Base-by-base conservation (phyloP, 2,888 invertebrate genomes). In the Drosophila paranaensis region DNA sequence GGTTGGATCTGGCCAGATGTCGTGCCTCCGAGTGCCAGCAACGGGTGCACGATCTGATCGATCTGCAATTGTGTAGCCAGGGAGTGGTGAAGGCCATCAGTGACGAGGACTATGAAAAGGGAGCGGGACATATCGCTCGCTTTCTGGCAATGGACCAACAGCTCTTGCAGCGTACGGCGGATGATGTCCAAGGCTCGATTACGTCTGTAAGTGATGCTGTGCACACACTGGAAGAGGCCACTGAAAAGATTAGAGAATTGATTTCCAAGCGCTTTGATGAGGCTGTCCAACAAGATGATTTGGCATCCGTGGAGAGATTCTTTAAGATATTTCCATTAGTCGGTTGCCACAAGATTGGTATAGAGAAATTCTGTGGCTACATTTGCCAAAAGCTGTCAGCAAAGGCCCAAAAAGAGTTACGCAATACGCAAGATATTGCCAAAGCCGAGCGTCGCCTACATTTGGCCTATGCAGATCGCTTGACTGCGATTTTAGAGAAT, bases 261-360 rank as follows among this genome's bases (percentile, higher is more conserved):
- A 90, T 98, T 2, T 95, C 95, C 54, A 94, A 94, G 58, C 96
- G 97, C 91, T 98, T 99, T 92, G 97, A 98, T 85, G 98, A 98
- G 90, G 98, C 99, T 6, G 97, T 98, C 0, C 95, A 95, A 63
- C 95, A 95, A 57, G 97, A 97, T 85, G 98, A 99, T 92, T 94
- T 97, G 46, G 96, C 97, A 0, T 96, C 97, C 0, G 97, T 99
- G 20, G 98, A 99, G 91, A 94, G 99, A 62, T 97, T 99, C 91
- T 99, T 99, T 92, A 99, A 99, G 93, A 96, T 99, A 89, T 99
- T 99, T 93, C 99, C 99, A 0, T 94, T 99, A 69, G 94, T 99
- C 10, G 98, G 98, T 20, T 96, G 97, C 93, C 97, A 98, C 71
- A 95, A 96, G 45, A 97, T 97, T 83, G 99, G 99, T 0, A 95